Conservation (phyloP, 2,888 invertebrate genomes). For the Lapara coniferarum region DNA sequence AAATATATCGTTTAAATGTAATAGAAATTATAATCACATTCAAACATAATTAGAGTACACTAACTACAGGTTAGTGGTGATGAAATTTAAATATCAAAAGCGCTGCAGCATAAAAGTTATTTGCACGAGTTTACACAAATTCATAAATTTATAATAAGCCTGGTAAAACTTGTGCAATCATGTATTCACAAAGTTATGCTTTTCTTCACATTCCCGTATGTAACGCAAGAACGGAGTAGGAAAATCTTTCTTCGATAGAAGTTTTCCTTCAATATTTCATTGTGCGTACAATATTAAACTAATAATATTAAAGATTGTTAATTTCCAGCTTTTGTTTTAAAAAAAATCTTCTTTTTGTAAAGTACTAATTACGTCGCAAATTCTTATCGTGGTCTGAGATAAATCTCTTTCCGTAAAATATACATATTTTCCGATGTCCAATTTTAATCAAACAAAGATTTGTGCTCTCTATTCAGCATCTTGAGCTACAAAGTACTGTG, state of each 20-base stretch:
- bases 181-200: conserved; percentile 9
- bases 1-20: not conserved
- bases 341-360: too few relatives aligned
- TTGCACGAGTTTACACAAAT: conserved; percentile 16
- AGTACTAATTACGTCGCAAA: too few relatives aligned
- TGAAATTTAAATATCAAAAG: conserved; percentile 13
- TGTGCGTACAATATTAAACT: conserved; percentile 43
- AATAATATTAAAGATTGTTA: conserved; percentile 27
- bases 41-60: not conserved
- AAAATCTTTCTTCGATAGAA: not conserved
- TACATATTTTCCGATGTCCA: too few relatives aligned
- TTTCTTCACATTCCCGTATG: conserved; percentile 9
- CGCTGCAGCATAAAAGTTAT: conserved; percentile 11
- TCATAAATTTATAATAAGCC: conserved; percentile 36
- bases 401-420: too few relatives aligned
- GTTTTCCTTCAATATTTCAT: conserved; percentile 34
- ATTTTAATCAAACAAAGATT: too few relatives aligned
- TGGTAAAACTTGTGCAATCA: conserved; percentile 33
- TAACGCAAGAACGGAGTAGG: not conserved
- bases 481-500: too few relatives aligned
- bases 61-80: conserved; percentile 9
- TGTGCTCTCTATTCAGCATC: too few relatives aligned
- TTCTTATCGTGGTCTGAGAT: too few relatives aligned
- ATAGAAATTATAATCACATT: not conserved
- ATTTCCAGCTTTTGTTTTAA: too few relatives aligned